phyloP scores from a whole-genome alignment of 2,888 invertebrate genomes.

The Amiota mariae region DNA sequence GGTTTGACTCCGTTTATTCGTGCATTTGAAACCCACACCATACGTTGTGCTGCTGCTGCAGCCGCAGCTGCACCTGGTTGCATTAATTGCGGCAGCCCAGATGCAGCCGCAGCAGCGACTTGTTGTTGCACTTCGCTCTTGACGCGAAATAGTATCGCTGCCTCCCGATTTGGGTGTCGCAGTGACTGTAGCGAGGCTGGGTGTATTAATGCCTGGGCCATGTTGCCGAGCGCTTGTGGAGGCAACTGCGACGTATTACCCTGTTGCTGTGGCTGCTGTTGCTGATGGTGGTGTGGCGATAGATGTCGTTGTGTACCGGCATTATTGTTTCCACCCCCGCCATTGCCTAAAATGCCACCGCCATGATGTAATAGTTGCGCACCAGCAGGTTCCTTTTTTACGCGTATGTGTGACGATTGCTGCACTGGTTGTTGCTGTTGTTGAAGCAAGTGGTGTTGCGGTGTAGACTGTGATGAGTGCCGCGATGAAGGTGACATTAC shows the following conservation, averaged over 20 bases:
- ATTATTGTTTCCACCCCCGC: conserved; percentile 41
- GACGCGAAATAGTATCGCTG: conserved; percentile 72
- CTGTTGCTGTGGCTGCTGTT: conserved; percentile 62
- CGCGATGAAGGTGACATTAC: conserved; percentile 60
- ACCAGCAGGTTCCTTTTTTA: conserved; percentile 68
- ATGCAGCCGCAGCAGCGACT: conserved; percentile 59
- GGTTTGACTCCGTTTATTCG: conserved; percentile 87
- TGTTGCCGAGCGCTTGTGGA: conserved; percentile 62
- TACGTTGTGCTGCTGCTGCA: conserved; percentile 71
- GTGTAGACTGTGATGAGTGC: conserved; percentile 51
- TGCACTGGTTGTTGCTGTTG: conserved; percentile 55
- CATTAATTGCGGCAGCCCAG: conserved; percentile 68
- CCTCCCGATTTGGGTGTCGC: conserved; percentile 74
- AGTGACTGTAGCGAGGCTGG: conserved; percentile 73
- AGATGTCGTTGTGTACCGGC: conserved; percentile 54
- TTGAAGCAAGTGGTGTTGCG: conserved; percentile 66
- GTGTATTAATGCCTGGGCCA: conserved; percentile 72
- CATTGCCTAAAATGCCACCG: conserved; percentile 44
- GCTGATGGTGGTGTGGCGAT: conserved; percentile 59
- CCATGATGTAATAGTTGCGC: conserved; percentile 52
- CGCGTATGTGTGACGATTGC: conserved; percentile 68
- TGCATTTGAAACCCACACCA: conserved; percentile 77
- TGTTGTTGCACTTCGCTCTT: conserved; percentile 73
- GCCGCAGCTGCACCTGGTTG: conserved; percentile 68
- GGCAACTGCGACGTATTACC: conserved; percentile 62